A percentile compares a stretch with the other conserved stretches of the same genome.
Evolutionary conservation across 2,797 vertebrate species (phyloP).

Genomic region (Novumbra hubbsi): DNA sequence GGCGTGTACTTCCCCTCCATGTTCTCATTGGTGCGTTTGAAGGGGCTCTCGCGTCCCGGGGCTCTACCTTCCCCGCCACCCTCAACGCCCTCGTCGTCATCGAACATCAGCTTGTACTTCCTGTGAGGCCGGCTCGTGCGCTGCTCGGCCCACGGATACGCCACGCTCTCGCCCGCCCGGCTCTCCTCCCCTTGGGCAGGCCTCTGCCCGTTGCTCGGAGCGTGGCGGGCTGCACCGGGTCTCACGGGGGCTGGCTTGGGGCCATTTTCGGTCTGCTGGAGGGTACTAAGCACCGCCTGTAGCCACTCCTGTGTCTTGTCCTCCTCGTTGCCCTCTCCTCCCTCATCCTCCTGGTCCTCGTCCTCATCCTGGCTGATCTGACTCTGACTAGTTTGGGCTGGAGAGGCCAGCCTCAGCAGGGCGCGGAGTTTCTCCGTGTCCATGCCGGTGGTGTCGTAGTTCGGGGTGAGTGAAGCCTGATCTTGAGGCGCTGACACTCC

Average conservation of each 20-base stretch:
- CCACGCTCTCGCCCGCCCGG: slow-evolving; percentile 44
- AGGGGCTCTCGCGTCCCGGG: slow-evolving; percentile 67
- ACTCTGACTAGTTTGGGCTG: slow-evolving; percentile 30
- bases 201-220: slow-evolving; percentile 30
- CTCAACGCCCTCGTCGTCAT: slow-evolving; percentile 70
- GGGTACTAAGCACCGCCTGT: slow-evolving; percentile 82
- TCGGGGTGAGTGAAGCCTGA: slow-evolving; percentile 48
- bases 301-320: slow-evolving; percentile 85
- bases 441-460: slow-evolving; percentile 54
- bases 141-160: slow-evolving; percentile 42
- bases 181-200: slow-evolving; percentile 36
- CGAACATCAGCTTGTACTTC: slow-evolving; percentile 77
- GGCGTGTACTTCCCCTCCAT: slow-evolving; percentile 93
- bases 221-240: slow-evolving; percentile 49
- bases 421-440: slow-evolving; percentile 60
- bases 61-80: slow-evolving; percentile 23
- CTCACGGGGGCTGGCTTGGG: slow-evolving; percentile 61
- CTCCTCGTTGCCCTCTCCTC: slow-evolving; percentile 68
- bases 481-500: slow-evolving; percentile 67
- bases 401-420: slow-evolving; percentile 59
- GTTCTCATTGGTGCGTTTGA: slow-evolving; percentile 93
- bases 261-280: slow-evolving; percentile 81
- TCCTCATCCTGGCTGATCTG: slow-evolving; percentile 64
- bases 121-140: slow-evolving; percentile 65
- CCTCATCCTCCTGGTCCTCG: slow-evolving; percentile 59